phyloP scores from a whole-genome alignment of 2,888 invertebrate genomes.

The Lithosia quadra region DNA sequence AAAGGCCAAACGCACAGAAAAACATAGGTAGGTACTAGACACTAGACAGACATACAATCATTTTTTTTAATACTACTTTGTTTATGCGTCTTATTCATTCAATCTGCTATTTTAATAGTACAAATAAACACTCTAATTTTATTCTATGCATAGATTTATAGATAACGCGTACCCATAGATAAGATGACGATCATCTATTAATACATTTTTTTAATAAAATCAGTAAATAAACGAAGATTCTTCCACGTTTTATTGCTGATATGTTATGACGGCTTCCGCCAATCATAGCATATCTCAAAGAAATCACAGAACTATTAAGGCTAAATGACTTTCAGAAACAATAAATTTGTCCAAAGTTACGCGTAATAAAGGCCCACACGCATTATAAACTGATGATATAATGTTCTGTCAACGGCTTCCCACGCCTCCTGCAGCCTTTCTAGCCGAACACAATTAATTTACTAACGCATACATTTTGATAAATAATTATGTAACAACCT shows the following conservation, averaged over 20 bases:
- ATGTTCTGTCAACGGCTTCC: slow-evolving; percentile 47
- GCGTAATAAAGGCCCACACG: slow-evolving; percentile 58
- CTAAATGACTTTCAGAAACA: slow-evolving; percentile 63
- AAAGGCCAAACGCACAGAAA: no score
- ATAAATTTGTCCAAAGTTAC: slow-evolving; percentile 56
- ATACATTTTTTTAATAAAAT: neutral
- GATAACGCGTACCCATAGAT: neutral
- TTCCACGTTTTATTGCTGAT: no score
- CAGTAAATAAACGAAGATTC: no score
- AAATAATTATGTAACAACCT: neutral
- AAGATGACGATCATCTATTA: neutral
- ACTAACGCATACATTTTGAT: slow-evolving; percentile 10
- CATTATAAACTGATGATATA: slow-evolving; percentile 50
- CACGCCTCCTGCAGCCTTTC: slow-evolving; percentile 44
- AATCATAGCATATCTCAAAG: slow-evolving; percentile 6
- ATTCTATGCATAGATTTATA: neutral
- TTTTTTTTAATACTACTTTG: no score
- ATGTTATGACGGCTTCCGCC: no score
- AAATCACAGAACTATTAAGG: slow-evolving; percentile 46
- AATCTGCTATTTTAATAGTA: neutral
- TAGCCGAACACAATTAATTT: slow-evolving; percentile 20
- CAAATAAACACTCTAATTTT: neutral
- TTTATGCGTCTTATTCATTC: neutral
- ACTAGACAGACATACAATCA: no score
- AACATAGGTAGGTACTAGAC: no score